Conservation (phyloP, 2,113 vertebrate genomes). For the Lophura nycthemera region DNA sequence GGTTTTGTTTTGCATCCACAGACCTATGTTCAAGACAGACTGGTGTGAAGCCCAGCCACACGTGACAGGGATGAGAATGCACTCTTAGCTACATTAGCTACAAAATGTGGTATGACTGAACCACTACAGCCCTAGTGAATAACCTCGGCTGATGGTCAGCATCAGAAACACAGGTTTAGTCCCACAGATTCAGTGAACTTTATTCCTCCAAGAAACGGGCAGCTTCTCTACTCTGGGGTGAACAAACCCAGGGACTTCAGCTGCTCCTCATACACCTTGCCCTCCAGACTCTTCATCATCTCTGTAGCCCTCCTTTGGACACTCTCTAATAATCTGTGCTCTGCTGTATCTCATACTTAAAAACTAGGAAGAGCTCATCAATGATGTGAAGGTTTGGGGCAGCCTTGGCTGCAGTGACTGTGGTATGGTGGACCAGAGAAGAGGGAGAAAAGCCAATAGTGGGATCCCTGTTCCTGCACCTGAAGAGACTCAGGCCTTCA, state of each 20-base stretch:
- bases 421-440: background rate
- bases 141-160: background rate
- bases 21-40: background rate
- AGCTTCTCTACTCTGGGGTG: background rate
- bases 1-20: background rate
- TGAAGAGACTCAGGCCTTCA: background rate
- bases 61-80: background rate
- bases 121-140: background rate
- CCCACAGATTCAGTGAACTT: background rate
- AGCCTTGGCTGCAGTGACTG: background rate
- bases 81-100: background rate
- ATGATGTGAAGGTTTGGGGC: background rate
- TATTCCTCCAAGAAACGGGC: background rate
- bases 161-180: background rate
- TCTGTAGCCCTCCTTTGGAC: background rate
- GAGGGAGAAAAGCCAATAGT: background rate
- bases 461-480: background rate
- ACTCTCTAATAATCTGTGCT: fast-evolving
- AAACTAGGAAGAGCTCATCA: background rate
- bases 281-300: background rate
- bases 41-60: background rate
- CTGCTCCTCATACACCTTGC: background rate
- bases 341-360: background rate
- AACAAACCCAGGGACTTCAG: background rate
- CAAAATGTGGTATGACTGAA: background rate